A percentile compares a stretch with the other conserved stretches of the same genome.
Evolutionary conservation across 2,113 vertebrate genomes (phyloP).

Genomic region (Mormyrus iriodes): DNA sequence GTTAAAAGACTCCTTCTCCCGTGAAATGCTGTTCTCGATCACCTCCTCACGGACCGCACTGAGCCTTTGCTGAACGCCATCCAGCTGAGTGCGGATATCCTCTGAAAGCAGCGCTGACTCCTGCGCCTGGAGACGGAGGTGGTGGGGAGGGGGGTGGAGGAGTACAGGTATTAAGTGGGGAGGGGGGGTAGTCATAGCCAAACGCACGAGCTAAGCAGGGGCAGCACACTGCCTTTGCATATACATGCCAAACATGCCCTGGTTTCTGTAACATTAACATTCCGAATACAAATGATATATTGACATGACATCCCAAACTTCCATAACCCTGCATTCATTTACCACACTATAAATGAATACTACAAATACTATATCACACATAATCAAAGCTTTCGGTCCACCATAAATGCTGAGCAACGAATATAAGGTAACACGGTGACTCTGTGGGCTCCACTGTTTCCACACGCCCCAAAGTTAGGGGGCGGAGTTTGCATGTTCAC

Average conservation of each 20-base stretch:
- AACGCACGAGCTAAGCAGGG: neutral
- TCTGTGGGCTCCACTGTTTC: too few species aligned
- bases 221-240: neutral
- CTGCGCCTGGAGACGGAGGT: constrained; percentile 64
- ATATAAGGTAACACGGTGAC: neutral
- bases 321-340: neutral
- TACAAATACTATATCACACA: too few species aligned
- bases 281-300: neutral
- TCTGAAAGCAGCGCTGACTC: constrained; percentile 84
- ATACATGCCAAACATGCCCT: neutral
- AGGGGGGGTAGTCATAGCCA: neutral
- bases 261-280: neutral
- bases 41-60: constrained; percentile 84
- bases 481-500: neutral
- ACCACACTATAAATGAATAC: neutral
- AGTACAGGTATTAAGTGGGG: too few species aligned
- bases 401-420: neutral
- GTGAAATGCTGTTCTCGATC: constrained; percentile 86
- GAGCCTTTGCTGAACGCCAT: constrained; percentile 83
- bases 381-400: neutral
- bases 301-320: neutral
- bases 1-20: constrained; percentile 94
- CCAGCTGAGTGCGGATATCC: constrained; percentile 79
- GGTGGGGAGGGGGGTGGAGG: neutral
- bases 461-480: neutral